Evolutionary conservation across 2,797 vertebrate species (phyloP), one percentile per base, ranked within the genome.

Genomic region (Cygnus olor): DNA sequence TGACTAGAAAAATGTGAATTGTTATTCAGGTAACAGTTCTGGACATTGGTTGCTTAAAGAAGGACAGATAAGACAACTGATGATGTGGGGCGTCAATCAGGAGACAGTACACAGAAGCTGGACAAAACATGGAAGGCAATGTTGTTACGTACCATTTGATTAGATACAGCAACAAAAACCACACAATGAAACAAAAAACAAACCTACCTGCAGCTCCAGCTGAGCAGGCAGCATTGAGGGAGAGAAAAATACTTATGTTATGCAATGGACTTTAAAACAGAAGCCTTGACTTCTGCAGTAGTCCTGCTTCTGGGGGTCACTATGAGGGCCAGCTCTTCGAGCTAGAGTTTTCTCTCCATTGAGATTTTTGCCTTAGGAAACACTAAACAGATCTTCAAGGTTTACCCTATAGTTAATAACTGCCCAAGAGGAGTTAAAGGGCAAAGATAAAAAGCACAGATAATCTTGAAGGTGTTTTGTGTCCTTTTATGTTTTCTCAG

Each of bases 161-260:
- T 96, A 88, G 90, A 97, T 89, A 95, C 85, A 97, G 96, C 82
- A 89, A 69, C 22, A 40, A 47, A 95, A 95, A 96, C 94, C 95
- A 28, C 47, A 57, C 94, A 96, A 63, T n/a, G 10, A 94, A 87
- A 76, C 49, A 80, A 69, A 80, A 96, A 96, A 85, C 72, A 95
- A 97, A 98, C 99, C 98, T 99, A 99, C 99, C 99, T 99, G 99
- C 97, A 99, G 98, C 98, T 99, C 99, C 99, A 98, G 97, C 99
- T 99, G 97, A 98, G 96, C 97, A 98, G 98, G 97, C 97, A 98
- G 98, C 98, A 98, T 98, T 96, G 96, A 98, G 97, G 98, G 97
- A 99, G 97, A 99, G 95, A 98, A 97, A 98, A 97, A 98, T 95
- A 98, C 85, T 98, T 94, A 65, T 44, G 95, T 98, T 98, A 98